Conservation (phyloP, 2,113 vertebrate species). For the Ellobius talpinus region DNA sequence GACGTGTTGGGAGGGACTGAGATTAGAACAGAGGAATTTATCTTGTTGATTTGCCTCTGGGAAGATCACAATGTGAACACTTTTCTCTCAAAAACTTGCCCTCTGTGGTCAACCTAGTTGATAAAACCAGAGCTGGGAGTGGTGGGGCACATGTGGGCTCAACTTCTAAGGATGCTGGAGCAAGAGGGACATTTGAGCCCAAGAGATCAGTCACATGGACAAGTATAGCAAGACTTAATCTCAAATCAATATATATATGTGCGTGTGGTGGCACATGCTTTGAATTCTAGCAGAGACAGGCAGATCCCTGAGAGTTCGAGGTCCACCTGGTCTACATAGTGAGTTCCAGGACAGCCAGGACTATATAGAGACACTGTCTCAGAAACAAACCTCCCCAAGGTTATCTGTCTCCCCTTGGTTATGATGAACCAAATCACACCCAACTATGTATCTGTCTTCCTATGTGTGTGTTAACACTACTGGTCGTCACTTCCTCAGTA, state of each 20-base stretch:
- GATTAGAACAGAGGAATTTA: neutral
- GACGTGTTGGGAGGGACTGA: neutral
- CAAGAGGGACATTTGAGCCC: neutral
- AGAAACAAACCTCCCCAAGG: neutral
- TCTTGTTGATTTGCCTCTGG: slow-evolving; percentile 10
- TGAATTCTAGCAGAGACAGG: neutral
- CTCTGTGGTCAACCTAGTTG: neutral
- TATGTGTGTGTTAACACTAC: neutral
- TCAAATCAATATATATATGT: neutral
- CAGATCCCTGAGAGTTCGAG: neutral
- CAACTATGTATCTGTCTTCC: neutral
- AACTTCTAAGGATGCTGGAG: neutral
- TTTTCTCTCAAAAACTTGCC: slow-evolving; percentile 31
- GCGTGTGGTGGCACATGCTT: neutral
- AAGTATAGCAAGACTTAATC: neutral
- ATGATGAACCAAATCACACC: neutral
- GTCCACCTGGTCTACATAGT: neutral
- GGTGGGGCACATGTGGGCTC: neutral
- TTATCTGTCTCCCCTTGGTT: neutral
- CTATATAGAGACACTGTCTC: neutral
- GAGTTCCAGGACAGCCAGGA: neutral
- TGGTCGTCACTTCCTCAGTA: neutral
- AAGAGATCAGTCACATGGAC: no score
- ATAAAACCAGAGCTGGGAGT: neutral
- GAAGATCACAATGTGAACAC: neutral